phyloP scores from a whole-genome alignment of 2,113 vertebrate genomes.

The Burhinus oedicnemus region DNA sequence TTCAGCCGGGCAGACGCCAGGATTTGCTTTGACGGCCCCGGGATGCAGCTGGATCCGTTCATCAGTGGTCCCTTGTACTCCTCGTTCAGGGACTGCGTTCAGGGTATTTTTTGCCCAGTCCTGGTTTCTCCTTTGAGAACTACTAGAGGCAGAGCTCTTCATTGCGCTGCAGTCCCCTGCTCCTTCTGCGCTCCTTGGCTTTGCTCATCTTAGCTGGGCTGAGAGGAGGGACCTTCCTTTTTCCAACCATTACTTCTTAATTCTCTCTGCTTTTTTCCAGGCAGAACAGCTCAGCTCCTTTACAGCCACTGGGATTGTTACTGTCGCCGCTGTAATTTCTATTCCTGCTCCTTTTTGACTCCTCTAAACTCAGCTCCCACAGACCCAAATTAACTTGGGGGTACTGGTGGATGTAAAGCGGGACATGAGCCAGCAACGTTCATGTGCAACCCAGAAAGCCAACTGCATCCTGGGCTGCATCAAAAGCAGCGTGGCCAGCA shows the following conservation, averaged over 20 bases:
- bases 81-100: not conserved
- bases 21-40: accelerated
- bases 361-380: not conserved
- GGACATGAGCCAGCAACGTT: not conserved
- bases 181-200: not conserved
- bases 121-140: not conserved
- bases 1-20: not conserved
- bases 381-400: not conserved
- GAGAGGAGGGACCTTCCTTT: not conserved
- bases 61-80: not conserved
- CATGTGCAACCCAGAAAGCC: not conserved
- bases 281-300: not conserved
- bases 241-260: not conserved
- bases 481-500: not conserved
- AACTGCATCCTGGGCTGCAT: not conserved
- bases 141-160: not conserved
- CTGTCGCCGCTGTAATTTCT: not conserved
- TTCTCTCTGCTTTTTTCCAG: not conserved
- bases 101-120: not conserved
- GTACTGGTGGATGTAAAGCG: not conserved
- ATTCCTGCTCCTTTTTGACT: not conserved
- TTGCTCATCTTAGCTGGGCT: not conserved
- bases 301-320: not conserved
- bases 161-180: not conserved
- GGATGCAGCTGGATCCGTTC: not conserved